phyloP scores from a whole-genome alignment of 2,113 vertebrate species.

The Lasiurus borealis region DNA sequence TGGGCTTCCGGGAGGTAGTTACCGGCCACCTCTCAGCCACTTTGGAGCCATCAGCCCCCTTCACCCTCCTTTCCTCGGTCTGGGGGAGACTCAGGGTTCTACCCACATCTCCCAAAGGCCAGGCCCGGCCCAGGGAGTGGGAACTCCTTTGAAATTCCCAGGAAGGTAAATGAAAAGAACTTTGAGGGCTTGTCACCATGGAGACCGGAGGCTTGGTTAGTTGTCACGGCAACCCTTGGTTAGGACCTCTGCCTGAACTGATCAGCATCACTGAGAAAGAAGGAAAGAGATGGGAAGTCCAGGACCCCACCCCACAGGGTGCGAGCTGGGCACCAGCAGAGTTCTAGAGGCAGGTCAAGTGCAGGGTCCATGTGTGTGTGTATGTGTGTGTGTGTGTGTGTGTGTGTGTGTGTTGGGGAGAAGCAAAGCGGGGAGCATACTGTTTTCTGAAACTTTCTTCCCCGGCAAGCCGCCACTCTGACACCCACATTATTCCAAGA shows the following conservation, averaged over 20 bases:
- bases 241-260: constrained; percentile 47
- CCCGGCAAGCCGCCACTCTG: background rate
- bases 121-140: constrained; percentile 31
- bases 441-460: constrained; percentile 63
- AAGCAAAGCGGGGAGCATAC: background rate
- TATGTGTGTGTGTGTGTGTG: no score
- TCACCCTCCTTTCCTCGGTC: background rate
- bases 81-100: background rate
- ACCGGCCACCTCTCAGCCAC: background rate
- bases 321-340: background rate
- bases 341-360: constrained; percentile 6
- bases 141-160: constrained; percentile 77
- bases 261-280: constrained; percentile 1
- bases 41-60: background rate
- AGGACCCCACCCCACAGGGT: background rate
- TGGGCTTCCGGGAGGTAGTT: background rate
- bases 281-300: background rate
- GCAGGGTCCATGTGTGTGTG: no score
- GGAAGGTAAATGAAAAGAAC: constrained; percentile 79
- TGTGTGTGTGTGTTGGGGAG: no score
- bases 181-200: constrained; percentile 68
- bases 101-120: background rate
- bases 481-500: constrained; percentile 3
- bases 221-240: constrained; percentile 67
- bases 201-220: constrained; percentile 76